phyloP scores from a whole-genome alignment of 2,113 vertebrate species.

The Mystacornis crossleyi region DNA sequence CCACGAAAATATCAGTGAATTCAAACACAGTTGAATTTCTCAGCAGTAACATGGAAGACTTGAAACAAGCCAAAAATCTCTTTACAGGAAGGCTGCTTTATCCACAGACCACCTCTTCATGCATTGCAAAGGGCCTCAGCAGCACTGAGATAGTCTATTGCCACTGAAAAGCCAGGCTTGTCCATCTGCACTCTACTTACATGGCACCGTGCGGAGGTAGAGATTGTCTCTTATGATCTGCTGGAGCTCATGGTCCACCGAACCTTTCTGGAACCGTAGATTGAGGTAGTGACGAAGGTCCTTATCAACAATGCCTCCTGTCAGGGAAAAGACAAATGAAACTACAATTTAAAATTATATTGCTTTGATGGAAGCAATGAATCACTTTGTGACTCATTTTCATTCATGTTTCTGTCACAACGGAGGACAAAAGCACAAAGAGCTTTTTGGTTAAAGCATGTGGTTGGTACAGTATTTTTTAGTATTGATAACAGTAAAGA shows the following conservation, averaged over 20 bases:
- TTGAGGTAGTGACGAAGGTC: conserved; percentile 99
- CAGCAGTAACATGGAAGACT: background rate
- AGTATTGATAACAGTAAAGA: background rate
- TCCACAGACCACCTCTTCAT: background rate
- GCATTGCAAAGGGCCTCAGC: background rate
- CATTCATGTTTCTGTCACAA: background rate
- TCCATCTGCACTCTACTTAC: conserved; percentile 80
- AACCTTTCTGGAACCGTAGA: conserved; percentile 97
- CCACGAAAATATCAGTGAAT: background rate
- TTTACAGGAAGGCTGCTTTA: background rate
- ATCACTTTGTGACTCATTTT: background rate
- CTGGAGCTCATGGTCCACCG: conserved; percentile 97
- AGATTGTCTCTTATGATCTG: conserved; percentile 99
- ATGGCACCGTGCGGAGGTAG: conserved; percentile 97
- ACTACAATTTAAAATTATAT: background rate
- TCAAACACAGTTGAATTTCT: background rate
- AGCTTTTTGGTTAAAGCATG: background rate
- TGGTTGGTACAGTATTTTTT: background rate
- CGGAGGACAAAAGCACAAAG: background rate
- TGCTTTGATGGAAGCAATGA: background rate
- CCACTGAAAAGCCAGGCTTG: background rate
- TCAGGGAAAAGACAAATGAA: conserved; percentile 28
- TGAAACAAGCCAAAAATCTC: background rate
- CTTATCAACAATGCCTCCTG: conserved; percentile 97
- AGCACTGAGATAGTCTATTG: background rate